Evolutionary conservation across 2,888 invertebrate genomes (phyloP).

Genomic region (Eutolmus rufibarbis): DNA sequence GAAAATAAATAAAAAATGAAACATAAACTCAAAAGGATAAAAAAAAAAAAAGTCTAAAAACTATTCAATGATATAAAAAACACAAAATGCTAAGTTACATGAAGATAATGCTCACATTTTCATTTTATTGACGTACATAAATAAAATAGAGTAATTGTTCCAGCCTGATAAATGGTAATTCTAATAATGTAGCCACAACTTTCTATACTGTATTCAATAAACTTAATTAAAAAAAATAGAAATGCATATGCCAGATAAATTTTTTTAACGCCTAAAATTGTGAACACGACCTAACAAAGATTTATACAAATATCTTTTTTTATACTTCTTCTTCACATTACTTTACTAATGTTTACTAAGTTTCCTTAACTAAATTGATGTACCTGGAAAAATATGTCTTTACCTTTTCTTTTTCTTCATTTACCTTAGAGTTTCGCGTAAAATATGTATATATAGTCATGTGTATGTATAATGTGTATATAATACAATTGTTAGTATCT

Average conservation of each 20-base stretch:
- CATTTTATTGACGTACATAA: no score
- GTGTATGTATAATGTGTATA: conserved; percentile 35
- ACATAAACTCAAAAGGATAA: neutral
- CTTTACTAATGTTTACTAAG: neutral
- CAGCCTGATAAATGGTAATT: no score
- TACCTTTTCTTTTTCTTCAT: conserved; percentile 22
- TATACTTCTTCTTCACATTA: neutral
- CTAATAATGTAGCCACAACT: no score
- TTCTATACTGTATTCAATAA: neutral
- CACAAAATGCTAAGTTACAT: neutral
- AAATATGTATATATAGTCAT: conserved; percentile 29
- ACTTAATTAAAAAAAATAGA: neutral
- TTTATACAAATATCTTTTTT: conserved; percentile 17
- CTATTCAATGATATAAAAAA: neutral
- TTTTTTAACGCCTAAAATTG: conserved; percentile 8
- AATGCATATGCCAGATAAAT: conserved; percentile 12
- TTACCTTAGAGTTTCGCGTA: conserved; percentile 20
- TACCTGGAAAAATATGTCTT: conserved; percentile 33
- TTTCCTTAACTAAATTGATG: conserved; percentile 19
- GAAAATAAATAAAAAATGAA: neutral
- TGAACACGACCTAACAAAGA: conserved; percentile 31
- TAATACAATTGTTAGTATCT: conserved; percentile 37
- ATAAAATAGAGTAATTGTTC: no score
- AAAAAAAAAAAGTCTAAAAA: neutral
- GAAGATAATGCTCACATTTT: no score